Evolutionary conservation across 1,140 invertebrate species (phyloP), one percentile per base, ranked within the genome.

Genomic region (Heliconius himera): DNA sequence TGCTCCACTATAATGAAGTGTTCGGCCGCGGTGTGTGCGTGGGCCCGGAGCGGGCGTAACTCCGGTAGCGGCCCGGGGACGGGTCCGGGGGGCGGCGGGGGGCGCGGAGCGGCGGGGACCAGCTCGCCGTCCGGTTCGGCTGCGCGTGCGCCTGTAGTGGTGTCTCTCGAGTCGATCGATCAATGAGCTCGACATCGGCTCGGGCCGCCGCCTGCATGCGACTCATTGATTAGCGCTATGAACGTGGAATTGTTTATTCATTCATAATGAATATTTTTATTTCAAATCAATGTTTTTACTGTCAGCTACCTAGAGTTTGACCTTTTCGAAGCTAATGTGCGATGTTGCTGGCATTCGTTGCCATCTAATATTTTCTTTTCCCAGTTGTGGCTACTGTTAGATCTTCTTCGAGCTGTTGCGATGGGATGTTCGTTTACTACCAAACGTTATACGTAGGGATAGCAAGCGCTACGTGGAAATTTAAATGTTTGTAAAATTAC

Each of bases 191-290:
- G 88, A 90, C 90, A 91, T 90, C 90, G 86, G 84, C 85, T 88
- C 88, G 83, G 85, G 86, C 90, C 88, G 85, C 89, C 88, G 90
- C 88, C 89, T 93, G 93, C 92, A 93, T 93, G 91, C 90, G 92
- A 93, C 88, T 93, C 93, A 94, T 94, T 94, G 92, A 94, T 94
- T 94, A 94, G 93, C 91, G 90, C 91, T 92, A 93, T 93, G 93
- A 93, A 93, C 92, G 92, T 92, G 90, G 90, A 92, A 94, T 93
- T 94, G 91, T 94, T 93, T 93, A 94, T 93, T 93, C 93, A 94
- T 94, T 94, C 91, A 93, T 92, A 88, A 91, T 93, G 87, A 91
- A 92, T 91, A 93, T 89, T 92, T 91, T 93, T 89, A 92, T 92
- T 90, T 89, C 81, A 89, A 92, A 91, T 90, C 80, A 89, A 89